A percentile compares a stretch with the other conserved stretches of the same genome.
These are phyloP conservation scores for Halcyon malimbica DNA, from an alignment of 2,113 vertebrate genomes.

Conservation along the genomic window DNA sequence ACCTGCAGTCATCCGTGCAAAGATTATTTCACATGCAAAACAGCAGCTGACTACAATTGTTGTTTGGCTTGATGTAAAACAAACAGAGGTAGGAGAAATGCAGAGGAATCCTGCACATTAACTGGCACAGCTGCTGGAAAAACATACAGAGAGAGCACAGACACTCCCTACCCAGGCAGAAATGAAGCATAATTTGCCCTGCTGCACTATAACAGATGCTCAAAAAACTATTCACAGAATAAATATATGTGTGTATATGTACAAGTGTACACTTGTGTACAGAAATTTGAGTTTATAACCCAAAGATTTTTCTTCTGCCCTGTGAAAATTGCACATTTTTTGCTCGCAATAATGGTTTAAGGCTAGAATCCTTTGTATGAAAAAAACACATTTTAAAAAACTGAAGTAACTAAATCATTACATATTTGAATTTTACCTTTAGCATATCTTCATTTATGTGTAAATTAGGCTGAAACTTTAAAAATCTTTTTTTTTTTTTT, in stretches of 20 bases:
- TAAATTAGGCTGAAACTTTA: background rate
- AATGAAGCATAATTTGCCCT: background rate
- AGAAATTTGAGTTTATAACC: background rate
- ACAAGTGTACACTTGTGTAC: background rate
- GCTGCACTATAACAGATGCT: background rate
- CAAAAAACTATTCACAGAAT: background rate
- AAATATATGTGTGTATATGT: background rate
- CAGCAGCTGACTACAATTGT: conserved; percentile 52
- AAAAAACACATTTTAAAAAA: background rate
- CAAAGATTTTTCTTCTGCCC: background rate
- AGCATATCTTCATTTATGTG: background rate
- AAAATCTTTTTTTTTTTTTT: background rate
- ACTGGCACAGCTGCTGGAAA: background rate
- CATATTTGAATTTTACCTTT: background rate
- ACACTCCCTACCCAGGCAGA: background rate
- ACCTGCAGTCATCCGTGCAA: background rate
- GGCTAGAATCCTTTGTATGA: background rate
- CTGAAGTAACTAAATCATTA: background rate
- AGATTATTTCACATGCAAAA: background rate
- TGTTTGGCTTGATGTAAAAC: conserved; percentile 36
- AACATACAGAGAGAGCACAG: background rate
- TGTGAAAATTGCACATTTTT: background rate
- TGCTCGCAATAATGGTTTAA: background rate
- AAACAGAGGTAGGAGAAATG: conserved; percentile 8
- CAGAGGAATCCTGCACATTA: background rate